Base-by-base conservation (phyloP, 2,888 invertebrate genomes). In the Endomychus coccineus region DNA sequence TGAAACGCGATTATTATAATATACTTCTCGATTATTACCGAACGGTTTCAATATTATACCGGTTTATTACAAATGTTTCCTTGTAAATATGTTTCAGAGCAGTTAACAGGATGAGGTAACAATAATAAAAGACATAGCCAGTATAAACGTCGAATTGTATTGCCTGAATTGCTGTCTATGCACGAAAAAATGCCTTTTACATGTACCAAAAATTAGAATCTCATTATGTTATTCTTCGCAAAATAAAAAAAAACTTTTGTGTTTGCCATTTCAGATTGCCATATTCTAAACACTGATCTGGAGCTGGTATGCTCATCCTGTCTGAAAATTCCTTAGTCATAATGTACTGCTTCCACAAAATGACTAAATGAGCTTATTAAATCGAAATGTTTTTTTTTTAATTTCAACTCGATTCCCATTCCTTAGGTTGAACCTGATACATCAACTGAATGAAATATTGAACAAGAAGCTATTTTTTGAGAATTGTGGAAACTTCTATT, bases 291-390 rank as follows among this genome's bases (percentile, higher is more conserved):
- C 51, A 48, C 51, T 44, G n/a, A n/a, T n/a, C n/a, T 43, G 36
- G 44, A 46, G 45, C 49, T 42, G 44, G 45, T 45, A 49, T 39
- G 47, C 51, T 54, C 45, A 44, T 48, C 48, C 50, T 55, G 46
- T 59, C 55, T 53, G n/a, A 54, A 56, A 56, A 56, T 56, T 59
- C 54, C 57, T 59, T 58, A 58, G 56, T 59, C 55, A 56, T 57
- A 56, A 36, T 60, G 59, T 61, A 61, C 54, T 59, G 60, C 61
- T 62, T 61, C 62, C 60, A 61, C 59, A 54, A 55, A 57, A 62
- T 58, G 61, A 62, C 59, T 62, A 61, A 61, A 61, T 59, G 62
- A 62, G 62, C 62, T 61, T 62, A 62, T 59, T 58, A 54, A 60
- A 61, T 51, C 52, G 44, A 38, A 39, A 37, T 16, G 30, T 31